Evolutionary conservation across 2,797 vertebrate species (phyloP).

Genomic region (Echiichthys vipera): DNA sequence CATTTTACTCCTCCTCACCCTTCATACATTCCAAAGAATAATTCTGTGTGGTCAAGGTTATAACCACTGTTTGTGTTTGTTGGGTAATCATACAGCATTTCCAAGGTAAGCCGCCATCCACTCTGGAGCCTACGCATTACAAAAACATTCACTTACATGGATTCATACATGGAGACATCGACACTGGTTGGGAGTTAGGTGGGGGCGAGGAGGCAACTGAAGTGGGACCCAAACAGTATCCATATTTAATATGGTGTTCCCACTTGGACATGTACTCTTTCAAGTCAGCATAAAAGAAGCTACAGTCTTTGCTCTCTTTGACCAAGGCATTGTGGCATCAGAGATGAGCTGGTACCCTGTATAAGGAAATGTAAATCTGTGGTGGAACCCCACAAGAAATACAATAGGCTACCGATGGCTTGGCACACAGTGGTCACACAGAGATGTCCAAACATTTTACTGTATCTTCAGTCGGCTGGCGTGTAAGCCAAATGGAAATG

Average conservation of each 20-base stretch:
- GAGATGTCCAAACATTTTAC: slow-evolving; percentile 70
- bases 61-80: slow-evolving; percentile 78
- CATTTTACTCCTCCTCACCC: slow-evolving; percentile 72
- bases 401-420: not conserved
- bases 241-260: slow-evolving; percentile 74
- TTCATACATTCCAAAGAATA: slow-evolving; percentile 75
- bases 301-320: slow-evolving; percentile 63
- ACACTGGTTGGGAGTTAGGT: slow-evolving; percentile 58
- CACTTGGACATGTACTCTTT: slow-evolving; percentile 71
- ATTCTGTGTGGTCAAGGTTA: slow-evolving; percentile 79
- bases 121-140: slow-evolving; percentile 77
- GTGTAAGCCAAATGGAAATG: slow-evolving; percentile 84
- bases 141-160: slow-evolving; percentile 82
- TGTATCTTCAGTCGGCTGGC: slow-evolving; percentile 72
- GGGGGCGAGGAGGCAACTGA: slow-evolving; percentile 57
- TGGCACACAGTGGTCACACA: slow-evolving; percentile 62
- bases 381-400: slow-evolving; percentile 12
- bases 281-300: slow-evolving; percentile 82
- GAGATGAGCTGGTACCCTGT: slow-evolving; percentile 52
- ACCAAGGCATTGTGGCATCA: slow-evolving; percentile 66
- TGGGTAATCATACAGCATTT: slow-evolving; percentile 77
- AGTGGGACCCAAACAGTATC: slow-evolving; percentile 78
- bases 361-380: slow-evolving; percentile 46
- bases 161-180: slow-evolving; percentile 66
- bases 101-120: slow-evolving; percentile 69